Evolutionary conservation across 2,797 vertebrate species (phyloP).

Genomic region (Eulemur albifrons): DNA sequence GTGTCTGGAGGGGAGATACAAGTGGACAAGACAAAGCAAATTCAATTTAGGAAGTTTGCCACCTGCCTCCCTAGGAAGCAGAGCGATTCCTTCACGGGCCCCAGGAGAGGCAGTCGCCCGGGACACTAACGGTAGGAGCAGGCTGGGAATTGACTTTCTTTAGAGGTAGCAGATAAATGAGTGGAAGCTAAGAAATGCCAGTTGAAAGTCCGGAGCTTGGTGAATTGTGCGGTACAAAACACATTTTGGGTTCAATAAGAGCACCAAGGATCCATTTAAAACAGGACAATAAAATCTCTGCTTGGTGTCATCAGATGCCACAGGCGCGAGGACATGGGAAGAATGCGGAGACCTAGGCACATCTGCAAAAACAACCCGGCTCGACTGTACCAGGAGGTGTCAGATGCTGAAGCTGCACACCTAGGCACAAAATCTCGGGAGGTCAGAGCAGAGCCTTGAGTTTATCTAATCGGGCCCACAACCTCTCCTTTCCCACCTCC

Average conservation of each 20-base stretch:
- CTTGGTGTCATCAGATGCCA: background rate
- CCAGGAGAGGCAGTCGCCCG: background rate
- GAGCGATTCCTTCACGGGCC: background rate
- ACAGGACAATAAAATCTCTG: background rate
- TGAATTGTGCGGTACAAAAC: background rate
- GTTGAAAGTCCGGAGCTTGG: background rate
- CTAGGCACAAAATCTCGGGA: accelerated
- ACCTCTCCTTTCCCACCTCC: background rate
- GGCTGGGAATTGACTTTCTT: background rate
- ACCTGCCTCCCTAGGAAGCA: background rate
- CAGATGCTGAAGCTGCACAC: background rate
- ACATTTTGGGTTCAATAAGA: background rate
- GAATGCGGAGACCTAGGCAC: background rate
- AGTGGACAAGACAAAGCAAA: background rate
- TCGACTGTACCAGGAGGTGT: accelerated
- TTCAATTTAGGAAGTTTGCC: background rate
- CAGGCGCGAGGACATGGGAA: background rate
- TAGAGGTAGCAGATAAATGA: background rate
- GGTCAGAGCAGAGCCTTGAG: background rate
- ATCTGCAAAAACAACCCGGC: background rate
- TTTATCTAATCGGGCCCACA: background rate
- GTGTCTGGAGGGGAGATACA: background rate
- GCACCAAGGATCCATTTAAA: background rate
- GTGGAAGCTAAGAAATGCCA: background rate
- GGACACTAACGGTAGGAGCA: background rate